phyloP scores from a whole-genome alignment of 2,797 vertebrate species.

The Artibeus lituratus region DNA sequence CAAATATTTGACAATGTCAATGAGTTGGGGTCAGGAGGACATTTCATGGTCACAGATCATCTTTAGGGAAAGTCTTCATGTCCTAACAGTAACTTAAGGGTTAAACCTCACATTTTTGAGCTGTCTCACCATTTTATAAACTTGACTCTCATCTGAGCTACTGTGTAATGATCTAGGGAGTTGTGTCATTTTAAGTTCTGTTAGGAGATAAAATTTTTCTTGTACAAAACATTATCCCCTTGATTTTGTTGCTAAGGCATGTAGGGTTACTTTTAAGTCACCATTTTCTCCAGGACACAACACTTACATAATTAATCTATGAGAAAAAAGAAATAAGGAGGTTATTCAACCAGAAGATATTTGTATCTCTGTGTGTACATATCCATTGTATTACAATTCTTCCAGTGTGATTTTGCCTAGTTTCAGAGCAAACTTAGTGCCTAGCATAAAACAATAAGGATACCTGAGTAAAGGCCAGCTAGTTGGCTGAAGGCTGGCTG shows the following conservation, averaged over 20 bases:
- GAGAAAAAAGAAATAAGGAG: not conserved
- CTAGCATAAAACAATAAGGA: not conserved
- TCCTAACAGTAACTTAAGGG: not conserved
- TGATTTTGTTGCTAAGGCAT: not conserved
- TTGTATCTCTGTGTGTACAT: not conserved
- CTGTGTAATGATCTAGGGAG: rapidly evolving
- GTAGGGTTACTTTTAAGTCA: not conserved
- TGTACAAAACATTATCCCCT: not conserved
- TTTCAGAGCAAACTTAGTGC: not conserved
- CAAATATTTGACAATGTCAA: not conserved
- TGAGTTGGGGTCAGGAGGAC: not conserved
- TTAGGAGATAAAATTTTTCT: not conserved
- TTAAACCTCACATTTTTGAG: not conserved
- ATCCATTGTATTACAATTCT: too few species aligned
- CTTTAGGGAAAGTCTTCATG: not conserved
- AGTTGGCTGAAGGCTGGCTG: not conserved
- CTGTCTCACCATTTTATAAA: not conserved
- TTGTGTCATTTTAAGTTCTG: not conserved
- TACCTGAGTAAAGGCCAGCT: too few species aligned
- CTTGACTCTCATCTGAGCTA: not conserved
- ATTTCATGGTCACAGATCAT: not conserved
- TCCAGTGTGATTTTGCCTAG: not conserved
- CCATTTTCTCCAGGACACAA: not conserved
- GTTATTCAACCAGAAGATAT: not conserved
- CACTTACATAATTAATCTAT: not conserved